Percentiles rank a stretch among this genome's conserved stretches.
phyloP scores from a whole-genome alignment of 2,113 vertebrate genomes.

The Micromys minutus region DNA sequence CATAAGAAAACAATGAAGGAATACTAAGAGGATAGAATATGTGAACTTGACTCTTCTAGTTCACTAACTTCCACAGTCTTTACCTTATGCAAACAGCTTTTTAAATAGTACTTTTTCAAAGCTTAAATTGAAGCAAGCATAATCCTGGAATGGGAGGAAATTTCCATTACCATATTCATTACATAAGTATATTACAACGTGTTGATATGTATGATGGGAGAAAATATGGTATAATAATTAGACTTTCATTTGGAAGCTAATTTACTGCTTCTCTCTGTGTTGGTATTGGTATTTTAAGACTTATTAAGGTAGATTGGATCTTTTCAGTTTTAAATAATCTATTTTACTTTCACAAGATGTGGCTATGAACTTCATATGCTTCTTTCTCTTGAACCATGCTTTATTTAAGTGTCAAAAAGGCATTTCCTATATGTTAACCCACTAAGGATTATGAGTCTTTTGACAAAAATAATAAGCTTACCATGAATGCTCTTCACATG shows the following conservation, averaged over 20 bases:
- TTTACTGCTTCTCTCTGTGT: neutral
- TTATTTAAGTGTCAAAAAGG: neutral
- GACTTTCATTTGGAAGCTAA: slow-evolving; percentile 24
- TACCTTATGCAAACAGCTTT: neutral
- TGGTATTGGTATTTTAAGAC: neutral
- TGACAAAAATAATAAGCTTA: neutral
- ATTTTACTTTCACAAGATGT: neutral
- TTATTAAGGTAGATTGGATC: slow-evolving; percentile 4
- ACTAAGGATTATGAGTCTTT: neutral
- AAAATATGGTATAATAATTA: neutral
- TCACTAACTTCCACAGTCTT: neutral
- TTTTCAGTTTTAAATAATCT: neutral
- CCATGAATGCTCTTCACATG: neutral
- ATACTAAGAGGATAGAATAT: neutral
- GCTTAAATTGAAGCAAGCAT: neutral
- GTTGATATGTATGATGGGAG: neutral
- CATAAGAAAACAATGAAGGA: neutral
- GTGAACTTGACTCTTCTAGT: neutral
- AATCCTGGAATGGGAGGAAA: neutral
- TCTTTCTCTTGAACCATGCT: neutral
- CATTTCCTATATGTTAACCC: neutral
- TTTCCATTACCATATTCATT: neutral
- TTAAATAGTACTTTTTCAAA: neutral
- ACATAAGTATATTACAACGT: neutral
- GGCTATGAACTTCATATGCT: neutral